Percentiles rank a stretch among this genome's conserved stretches.
These are phyloP conservation scores for Silvanus unidentatus DNA, from an alignment of 2,888 invertebrate genomes.

Conservation along the genomic window DNA sequence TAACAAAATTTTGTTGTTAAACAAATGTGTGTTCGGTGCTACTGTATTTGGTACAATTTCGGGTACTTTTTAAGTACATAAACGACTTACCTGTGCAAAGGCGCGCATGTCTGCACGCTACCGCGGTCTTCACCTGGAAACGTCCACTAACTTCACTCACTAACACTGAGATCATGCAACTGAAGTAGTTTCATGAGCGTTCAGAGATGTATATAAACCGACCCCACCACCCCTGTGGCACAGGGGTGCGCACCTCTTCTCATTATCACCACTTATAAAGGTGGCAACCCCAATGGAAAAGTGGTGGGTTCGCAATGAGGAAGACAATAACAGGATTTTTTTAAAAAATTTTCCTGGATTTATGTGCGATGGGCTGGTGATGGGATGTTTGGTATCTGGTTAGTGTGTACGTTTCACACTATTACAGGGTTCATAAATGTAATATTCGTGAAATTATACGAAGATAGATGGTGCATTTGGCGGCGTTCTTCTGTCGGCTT, in stretches of 20 bases:
- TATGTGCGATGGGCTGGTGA: too few relatives aligned
- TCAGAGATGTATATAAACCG: slow-evolving; percentile 32
- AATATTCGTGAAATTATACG: slow-evolving; percentile 26
- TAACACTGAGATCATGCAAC: slow-evolving; percentile 29
- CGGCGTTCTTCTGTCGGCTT: slow-evolving; percentile 31
- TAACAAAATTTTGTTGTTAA: too few relatives aligned
- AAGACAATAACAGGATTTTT: too few relatives aligned
- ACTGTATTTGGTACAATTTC: too few relatives aligned
- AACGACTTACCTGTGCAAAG: slow-evolving; percentile 35
- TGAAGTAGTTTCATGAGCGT: slow-evolving; percentile 30
- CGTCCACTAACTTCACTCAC: slow-evolving; percentile 28
- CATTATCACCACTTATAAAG: slow-evolving; percentile 15
- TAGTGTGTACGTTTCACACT: background rate
- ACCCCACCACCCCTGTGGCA: slow-evolving; percentile 28
- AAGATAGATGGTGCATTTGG: slow-evolving; percentile 23
- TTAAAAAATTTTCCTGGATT: too few relatives aligned
- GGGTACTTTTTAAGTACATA: too few relatives aligned
- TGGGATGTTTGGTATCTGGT: too few relatives aligned
- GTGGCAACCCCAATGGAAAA: slow-evolving; percentile 4
- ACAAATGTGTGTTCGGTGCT: too few relatives aligned
- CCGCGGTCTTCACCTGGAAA: slow-evolving; percentile 28
- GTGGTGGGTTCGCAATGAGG: too few relatives aligned
- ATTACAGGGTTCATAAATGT: slow-evolving; percentile 12
- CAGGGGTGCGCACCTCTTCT: slow-evolving; percentile 34
- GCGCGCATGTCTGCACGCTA: slow-evolving; percentile 35